Evolutionary conservation across 1,140 invertebrate genomes (phyloP), one percentile per base, ranked within the genome.

Genomic region (Thaumetopoea pityocampa): DNA sequence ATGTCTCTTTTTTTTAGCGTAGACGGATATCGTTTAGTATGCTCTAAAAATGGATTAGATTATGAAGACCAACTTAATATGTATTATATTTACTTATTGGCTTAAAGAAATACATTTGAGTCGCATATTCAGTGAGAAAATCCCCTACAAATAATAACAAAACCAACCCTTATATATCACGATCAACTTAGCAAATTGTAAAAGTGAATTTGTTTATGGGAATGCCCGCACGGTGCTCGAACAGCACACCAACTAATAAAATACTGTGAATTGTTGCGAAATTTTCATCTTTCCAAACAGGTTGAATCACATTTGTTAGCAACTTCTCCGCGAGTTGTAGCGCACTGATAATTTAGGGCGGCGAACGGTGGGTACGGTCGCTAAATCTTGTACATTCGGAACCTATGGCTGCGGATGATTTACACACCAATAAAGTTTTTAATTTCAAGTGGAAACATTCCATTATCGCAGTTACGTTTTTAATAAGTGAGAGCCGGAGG

Each of bases 381-480:
- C 37, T 56, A 56, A 56, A 56, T 42, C 48, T 47, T 32, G 35
- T 36, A 24, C 36, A 37, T 35, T 30, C 51, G 38, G 36, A 29
- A 35, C 42, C 23, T 50, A 47, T 37, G 32, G 41, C 27, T 12
- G 24, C 34, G 9, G 28, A 27, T 61, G 52, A 61, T 61, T 57
- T 61, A 61, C 44, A 37, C 7, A 19, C 27, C 52, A 51, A 54
- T 52, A 53, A 56, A 53, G 46, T 56, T 52, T 53, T 56, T 56
- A 56, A 61, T 61, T 61, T 53, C 35, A 33, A 50, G 33, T 40
- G 36, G 36, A 19, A 44, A 47, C 47, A 48, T 47, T 48, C 49
- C 49, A 57, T 51, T 46, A 46, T 46, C 42, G 49, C 49, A 41
- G 49, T 51, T 47, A 34, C 43, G 36, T 55, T 50, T 53, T 58